phyloP scores from a whole-genome alignment of 1,140 invertebrate species.

The Thalassaphorura encarpata region DNA sequence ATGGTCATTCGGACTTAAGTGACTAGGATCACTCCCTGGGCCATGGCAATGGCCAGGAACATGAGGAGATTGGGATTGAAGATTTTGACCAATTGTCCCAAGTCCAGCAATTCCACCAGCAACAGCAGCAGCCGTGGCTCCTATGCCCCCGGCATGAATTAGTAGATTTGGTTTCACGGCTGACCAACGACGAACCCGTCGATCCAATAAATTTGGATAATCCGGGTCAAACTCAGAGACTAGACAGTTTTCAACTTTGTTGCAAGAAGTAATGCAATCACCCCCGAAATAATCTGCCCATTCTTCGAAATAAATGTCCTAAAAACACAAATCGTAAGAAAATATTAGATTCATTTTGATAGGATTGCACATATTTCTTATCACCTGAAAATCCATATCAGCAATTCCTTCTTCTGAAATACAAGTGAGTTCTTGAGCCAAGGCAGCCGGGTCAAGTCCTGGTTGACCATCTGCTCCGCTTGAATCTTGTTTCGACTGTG shows the following conservation, averaged over 20 bases:
- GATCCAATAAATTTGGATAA: slow-evolving; percentile 47
- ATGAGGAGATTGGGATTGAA: slow-evolving; percentile 16
- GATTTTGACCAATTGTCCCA: neutral
- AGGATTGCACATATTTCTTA: neutral
- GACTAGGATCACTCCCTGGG: slow-evolving; percentile 15
- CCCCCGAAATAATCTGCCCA: slow-evolving; percentile 58
- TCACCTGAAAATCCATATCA: slow-evolving; percentile 59
- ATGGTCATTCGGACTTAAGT: no score
- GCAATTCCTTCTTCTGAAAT: slow-evolving; percentile 78
- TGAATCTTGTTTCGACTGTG: slow-evolving; percentile 30
- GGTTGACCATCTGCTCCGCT: slow-evolving; percentile 14
- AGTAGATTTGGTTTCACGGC: slow-evolving; percentile 41
- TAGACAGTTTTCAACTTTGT: slow-evolving; percentile 50
- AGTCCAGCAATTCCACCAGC: slow-evolving; percentile 22
- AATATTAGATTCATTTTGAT: neutral
- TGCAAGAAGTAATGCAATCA: slow-evolving; percentile 78
- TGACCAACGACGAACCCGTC: slow-evolving; percentile 58
- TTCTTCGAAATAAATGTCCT: slow-evolving; percentile 68
- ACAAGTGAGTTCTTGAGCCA: slow-evolving; percentile 57
- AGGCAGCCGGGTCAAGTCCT: slow-evolving; percentile 23
- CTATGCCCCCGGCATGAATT: no score
- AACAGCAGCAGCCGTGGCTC: slow-evolving; percentile 13
- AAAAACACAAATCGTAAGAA: slow-evolving; percentile 20
- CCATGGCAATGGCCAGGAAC: slow-evolving; percentile 27
- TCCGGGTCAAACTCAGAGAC: slow-evolving; percentile 18